Evolutionary conservation across 1,140 invertebrate genomes (phyloP), one percentile per base, ranked within the genome.

Genomic region (Brachionus sp.): DNA sequence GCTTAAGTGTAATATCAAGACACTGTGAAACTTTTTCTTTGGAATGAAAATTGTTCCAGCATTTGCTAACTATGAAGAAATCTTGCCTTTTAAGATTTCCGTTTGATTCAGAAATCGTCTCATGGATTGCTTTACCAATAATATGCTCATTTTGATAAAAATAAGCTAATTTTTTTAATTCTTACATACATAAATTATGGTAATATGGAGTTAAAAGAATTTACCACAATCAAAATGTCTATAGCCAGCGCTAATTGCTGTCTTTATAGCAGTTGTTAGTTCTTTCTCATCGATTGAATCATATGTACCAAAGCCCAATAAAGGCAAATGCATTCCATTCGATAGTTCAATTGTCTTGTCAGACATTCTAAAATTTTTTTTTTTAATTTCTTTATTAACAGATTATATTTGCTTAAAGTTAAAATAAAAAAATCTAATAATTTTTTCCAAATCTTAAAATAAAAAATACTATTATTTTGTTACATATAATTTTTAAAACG

Each of bases 1-100:
- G 77, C 9, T 87, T 83, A 57, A 88, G 84, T 6, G 88, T 89
- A 7, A 85, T 86, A n/a, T 83, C 64, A 84, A 86, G 87, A 33
- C 88, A 87, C n/a, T 19, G 35, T 10, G 19, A 7, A n/a, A 62
- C 77, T 37, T 16, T 78, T 37, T 78, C 53, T 39, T 37, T 53
- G 12, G 46, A 57, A 23, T 78, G 77, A 78, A 57, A 78, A 12
- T 35, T 57, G n/a, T 78, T 78, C 77, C 77, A 78, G n/a, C 46
- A 78, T 62, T 78, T 78, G 23, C 29, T 42, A n/a, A 62, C 33
- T 33, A 78, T 57, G 33, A 29, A 78, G 37, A 62, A 78, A 62
- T 57, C 46, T 62, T 62, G 29, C n/a, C 53, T 42, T 78, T 62
- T 57, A 6, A 78, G 33, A 35, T 35, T 57, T 35, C 77, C 77